Base-by-base conservation (phyloP, 2,113 vertebrate genomes). In the Paradoxurus hermaphroditus region DNA sequence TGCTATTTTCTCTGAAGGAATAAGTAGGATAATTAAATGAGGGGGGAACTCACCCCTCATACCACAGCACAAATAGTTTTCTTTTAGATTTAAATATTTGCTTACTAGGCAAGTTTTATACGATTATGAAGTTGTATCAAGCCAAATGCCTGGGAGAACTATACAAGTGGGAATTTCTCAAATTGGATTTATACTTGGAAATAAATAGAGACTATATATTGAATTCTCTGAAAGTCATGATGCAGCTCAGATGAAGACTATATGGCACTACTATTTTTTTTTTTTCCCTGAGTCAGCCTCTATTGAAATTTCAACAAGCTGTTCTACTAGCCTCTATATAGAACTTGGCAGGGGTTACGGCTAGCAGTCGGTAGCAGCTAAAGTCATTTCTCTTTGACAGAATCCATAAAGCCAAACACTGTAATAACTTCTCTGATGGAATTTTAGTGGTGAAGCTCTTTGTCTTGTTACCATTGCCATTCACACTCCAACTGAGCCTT, bases 341-440 rank as follows among this genome's bases (percentile, higher is more conserved):
- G 90, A 96, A 95, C 51, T 89, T 97, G 90, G 84, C 97, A 96
- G 87, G 63, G 81, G 92, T 95, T 93, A 88, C 13, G 78, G 87
- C 83, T 73, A 86, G 65, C 81, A 73, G 90, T 70, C 29, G 36
- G 73, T 27, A 59, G 81, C n/a, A 94, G 86, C 96, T 90, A 9
- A 97, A 97, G 91, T 96, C 90, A 95, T 98, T 97, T 96, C 84
- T 97, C 95, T 96, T 98, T 92, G 92, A 96, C 94, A 97, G 78
- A 95, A 89, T 88, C 92, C 92, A 97, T 97, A 97, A 95, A 97
- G 82, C 87, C 84, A 96, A 97, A 78, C 65, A 92, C 53, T 68
- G 70, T 96, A 96, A 97, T 97, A 95, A 95, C 90, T 97, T 82
- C 77, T 91, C 51, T 94, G 88, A 92, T 97, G 72, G 84, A 97